These are phyloP conservation scores for Cantharis rustica DNA, from an alignment of 2,888 invertebrate species.

Conservation along the genomic window DNA sequence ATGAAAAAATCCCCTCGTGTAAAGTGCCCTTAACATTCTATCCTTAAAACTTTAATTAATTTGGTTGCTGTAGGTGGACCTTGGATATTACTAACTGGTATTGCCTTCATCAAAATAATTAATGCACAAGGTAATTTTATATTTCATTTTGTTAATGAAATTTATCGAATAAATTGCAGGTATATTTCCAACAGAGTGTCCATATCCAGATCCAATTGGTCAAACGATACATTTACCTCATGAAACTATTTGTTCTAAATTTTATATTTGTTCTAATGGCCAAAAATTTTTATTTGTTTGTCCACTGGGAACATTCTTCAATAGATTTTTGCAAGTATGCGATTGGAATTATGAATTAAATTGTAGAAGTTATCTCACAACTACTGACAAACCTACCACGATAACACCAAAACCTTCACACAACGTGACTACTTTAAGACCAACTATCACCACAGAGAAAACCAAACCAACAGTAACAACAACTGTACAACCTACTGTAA, in stretches of 20 bases:
- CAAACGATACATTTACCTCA: constrained; percentile 17
- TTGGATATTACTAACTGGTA: background rate
- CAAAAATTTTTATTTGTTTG: constrained; percentile 5
- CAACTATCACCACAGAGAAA: background rate
- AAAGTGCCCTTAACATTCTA: too few relatives aligned
- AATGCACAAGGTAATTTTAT: background rate
- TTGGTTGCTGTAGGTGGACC: background rate
- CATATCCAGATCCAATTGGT: constrained; percentile 9
- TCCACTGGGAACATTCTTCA: constrained; percentile 1
- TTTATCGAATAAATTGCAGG: background rate
- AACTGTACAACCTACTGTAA: too few relatives aligned
- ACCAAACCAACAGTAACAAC: too few relatives aligned
- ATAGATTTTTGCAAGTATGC: constrained; percentile 10
- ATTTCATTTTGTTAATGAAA: background rate
- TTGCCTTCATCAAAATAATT: background rate
- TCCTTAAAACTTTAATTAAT: too few relatives aligned
- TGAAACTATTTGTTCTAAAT: constrained; percentile 22
- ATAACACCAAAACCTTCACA: background rate
- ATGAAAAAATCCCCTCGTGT: too few relatives aligned
- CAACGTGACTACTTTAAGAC: background rate
- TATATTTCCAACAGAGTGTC: constrained; percentile 13
- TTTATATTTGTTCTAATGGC: constrained; percentile 18
- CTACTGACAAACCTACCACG: background rate
- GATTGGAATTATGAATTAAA: constrained; percentile 3
- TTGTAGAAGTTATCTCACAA: background rate